Evolutionary conservation across 2,888 invertebrate species (phyloP), one percentile per base, ranked within the genome.

Genomic region (Stratiomys singularior): DNA sequence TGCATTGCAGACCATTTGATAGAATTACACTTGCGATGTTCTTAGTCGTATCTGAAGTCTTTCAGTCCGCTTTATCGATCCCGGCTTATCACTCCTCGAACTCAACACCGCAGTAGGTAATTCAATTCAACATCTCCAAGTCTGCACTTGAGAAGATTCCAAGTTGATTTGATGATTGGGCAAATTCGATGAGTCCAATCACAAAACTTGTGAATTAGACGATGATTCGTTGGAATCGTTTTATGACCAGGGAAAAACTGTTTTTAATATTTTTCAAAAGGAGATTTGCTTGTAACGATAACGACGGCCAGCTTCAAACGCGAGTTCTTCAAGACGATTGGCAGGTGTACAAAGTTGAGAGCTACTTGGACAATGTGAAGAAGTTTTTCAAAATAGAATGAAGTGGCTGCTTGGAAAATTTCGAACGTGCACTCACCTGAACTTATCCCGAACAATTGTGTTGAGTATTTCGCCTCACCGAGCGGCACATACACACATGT

Each of bases 301-400:
- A 74, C 27, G 74, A 74, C 74, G 74, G 74, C 58, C 21, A 4
- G 18, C 60, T 37, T 74, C 74, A 74, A 74, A 74, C 58, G 74
- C 21, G 21, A 4, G 15, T 60, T 23, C 47, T 74, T 23, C 25
- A 15, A 13, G 58, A 58, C 74, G 74, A 74, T 74, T 74, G 74
- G 74, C 74, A 74, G 74, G 74, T 74, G 74, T 44, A 74, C 74
- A 74, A 58, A 13, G 74, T 74, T 30, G 46, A 74, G 74, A 60
- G 74, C 74, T 74, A 60, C 74, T 74, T 74, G 60, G 60, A n/a
- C 58, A 60, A 23, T 60, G 74, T 58, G 23, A 74, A 74, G 74
- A 23, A 74, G 74, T 58, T 58, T 74, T 60, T 30, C 4, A 60
- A 30, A 69, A 74, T 58, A 18, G 74, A 37, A 74, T 58, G 37